Evolutionary conservation across 2,113 vertebrate species (phyloP).

Genomic region (Falco punctatus): DNA sequence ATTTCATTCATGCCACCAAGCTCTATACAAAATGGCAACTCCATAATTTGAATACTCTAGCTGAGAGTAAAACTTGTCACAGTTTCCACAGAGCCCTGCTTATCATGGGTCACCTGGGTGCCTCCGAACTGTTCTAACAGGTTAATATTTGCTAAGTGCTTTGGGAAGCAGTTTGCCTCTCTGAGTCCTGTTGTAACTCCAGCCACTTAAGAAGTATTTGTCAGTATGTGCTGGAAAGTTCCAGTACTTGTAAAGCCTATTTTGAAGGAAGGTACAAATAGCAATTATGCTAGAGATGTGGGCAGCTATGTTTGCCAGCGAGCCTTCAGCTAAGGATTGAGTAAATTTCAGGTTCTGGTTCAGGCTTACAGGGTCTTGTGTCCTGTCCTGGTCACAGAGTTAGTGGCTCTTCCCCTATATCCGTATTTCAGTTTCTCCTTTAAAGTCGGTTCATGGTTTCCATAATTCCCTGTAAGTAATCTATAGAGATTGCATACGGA

Average conservation of each 20-base stretch:
- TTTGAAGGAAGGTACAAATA: neutral
- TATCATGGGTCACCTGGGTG: neutral
- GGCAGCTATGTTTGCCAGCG: neutral
- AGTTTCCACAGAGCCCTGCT: neutral
- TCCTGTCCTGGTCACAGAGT: neutral
- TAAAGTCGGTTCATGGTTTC: neutral
- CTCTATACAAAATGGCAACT: neutral
- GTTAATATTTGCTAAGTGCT: neutral
- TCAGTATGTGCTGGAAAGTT: neutral
- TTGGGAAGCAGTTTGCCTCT: neutral
- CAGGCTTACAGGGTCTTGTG: rapidly evolving
- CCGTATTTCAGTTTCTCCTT: neutral
- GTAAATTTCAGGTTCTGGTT: neutral
- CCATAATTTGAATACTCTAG: neutral
- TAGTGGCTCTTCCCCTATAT: neutral
- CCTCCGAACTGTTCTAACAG: neutral
- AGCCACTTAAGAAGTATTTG: neutral
- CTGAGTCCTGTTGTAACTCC: neutral
- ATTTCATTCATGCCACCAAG: neutral
- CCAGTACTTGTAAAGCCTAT: neutral
- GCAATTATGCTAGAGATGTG: neutral
- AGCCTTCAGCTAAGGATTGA: neutral
- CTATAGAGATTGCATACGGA: neutral
- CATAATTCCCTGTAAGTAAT: neutral
- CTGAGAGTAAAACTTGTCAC: neutral